Conservation (phyloP, 2,797 vertebrate genomes). For the Coluber constrictor region DNA sequence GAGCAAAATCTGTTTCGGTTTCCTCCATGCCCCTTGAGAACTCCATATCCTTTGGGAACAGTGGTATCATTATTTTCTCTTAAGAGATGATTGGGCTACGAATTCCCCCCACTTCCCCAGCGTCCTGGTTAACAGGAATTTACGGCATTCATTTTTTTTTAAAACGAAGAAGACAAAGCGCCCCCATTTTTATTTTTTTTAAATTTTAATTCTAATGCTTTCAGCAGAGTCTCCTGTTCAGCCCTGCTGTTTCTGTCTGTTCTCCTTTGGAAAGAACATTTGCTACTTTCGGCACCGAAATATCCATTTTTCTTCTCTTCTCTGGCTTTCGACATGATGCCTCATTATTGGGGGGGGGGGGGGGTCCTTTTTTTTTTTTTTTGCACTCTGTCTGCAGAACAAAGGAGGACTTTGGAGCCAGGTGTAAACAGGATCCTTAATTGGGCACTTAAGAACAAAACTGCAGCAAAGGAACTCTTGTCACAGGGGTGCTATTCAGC, state of each 20-base stretch:
- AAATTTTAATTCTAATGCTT: not conserved
- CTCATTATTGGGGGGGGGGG: conserved; percentile 65
- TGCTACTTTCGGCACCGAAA: not conserved
- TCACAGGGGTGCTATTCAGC: conserved; percentile 41
- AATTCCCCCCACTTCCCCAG: no score
- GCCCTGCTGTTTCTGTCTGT: not conserved
- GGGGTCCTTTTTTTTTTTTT: conserved; percentile 11
- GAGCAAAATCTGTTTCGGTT: no score
- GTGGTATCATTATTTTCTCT: no score
- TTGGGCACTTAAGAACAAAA: conserved; percentile 66
- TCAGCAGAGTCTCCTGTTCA: not conserved
- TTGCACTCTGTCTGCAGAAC: conserved; percentile 18
- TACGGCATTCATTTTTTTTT: no score
- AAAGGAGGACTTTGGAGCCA: conserved; percentile 45
- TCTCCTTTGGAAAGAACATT: not conserved
- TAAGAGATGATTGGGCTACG: no score
- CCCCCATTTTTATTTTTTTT: no score
- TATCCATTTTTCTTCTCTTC: not conserved
- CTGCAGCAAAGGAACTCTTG: conserved; percentile 36
- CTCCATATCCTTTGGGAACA: no score
- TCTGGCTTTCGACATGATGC: conserved; percentile 24
- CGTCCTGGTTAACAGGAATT: no score
- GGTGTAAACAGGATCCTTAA: conserved; percentile 67
- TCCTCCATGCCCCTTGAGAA: no score
- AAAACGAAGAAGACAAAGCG: no score